Conservation (phyloP, 2,888 invertebrate genomes). For the Scelioninae gen. 1 region DNA sequence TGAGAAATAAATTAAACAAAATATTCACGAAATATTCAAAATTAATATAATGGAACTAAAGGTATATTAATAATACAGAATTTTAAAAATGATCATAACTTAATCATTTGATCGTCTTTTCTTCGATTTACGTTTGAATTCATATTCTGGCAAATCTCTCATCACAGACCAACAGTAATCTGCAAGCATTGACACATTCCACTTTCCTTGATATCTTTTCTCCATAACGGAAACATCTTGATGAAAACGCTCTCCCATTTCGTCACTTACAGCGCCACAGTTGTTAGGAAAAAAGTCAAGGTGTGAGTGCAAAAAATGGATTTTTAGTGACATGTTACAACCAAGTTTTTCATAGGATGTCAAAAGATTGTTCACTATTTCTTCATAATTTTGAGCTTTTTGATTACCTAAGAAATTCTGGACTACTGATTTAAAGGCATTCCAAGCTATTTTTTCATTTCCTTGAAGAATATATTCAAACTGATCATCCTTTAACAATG, state of each 20-base stretch:
- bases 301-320: conserved; percentile 78
- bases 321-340: conserved; percentile 75
- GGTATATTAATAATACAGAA: too few species aligned
- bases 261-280: conserved; percentile 74
- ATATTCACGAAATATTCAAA: too few species aligned
- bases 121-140: too few species aligned
- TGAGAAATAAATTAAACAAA: too few species aligned
- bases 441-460: conserved; percentile 45
- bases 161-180: conserved; percentile 7
- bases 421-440: conserved; percentile 28
- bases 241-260: conserved; percentile 79
- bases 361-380: conserved; percentile 38
- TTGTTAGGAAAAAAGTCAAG: conserved; percentile 77
- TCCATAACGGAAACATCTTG: conserved; percentile 79
- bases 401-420: conserved; percentile 47
- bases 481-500: background rate
- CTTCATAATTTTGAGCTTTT: conserved; percentile 43
- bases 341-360: background rate
- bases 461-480: background rate
- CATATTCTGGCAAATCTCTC: too few species aligned
- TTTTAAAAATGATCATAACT: too few species aligned
- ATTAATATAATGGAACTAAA: too few species aligned
- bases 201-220: conserved; percentile 76
- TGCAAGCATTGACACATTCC: conserved; percentile 3
- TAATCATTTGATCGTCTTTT: too few species aligned